Evolutionary conservation across 2,888 invertebrate species (phyloP), one percentile per base, ranked within the genome.

Genomic region (Euplexia lucipara): DNA sequence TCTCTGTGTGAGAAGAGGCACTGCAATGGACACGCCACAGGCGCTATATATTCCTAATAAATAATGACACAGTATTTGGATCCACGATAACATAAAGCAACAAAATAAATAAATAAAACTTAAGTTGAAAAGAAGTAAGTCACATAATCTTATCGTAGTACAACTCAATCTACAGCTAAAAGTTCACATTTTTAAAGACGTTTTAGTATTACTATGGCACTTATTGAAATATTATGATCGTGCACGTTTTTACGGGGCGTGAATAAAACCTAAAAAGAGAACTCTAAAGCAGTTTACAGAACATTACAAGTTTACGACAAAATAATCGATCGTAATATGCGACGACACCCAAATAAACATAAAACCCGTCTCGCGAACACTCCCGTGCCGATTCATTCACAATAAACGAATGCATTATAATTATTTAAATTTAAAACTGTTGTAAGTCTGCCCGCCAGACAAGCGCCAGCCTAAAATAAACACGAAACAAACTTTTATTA

Each of bases 401-500:
- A 74, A 85, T 75, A 77, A 79, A 79, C 51, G 69, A 81, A 75
- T 82, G 82, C 82, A 81, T 85, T 77, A 81, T 84, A 86, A 84
- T 85, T 88, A 88, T 88, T 88, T 84, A 89, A 88, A 88, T 89
- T 84, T 86, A 83, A 87, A 83, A 86, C 83, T 82, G 83, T 84
- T 84, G 83, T 84, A 83, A 83, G 70, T 75, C 70, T 79, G 57
- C 58, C 52, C 52, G 78, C 81, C 86, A 88, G 88, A 87, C 88
- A 83, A 85, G 83, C 86, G 83, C 70, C 82, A 74, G 78, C 83
- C 86, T 86, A 86, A 90, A 89, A 90, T 90, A 90, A 91, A 91
- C 88, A 89, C 83, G 79, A 86, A 86, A 90, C 89, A 90, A 91
- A 91, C 83, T 90, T 90, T 88, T 88, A 90, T 88, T 90, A 90